A percentile compares a stretch with the other conserved stretches of the same genome.
phyloP scores from a whole-genome alignment of 1,140 invertebrate species.

The Drosophila bifasciata region DNA sequence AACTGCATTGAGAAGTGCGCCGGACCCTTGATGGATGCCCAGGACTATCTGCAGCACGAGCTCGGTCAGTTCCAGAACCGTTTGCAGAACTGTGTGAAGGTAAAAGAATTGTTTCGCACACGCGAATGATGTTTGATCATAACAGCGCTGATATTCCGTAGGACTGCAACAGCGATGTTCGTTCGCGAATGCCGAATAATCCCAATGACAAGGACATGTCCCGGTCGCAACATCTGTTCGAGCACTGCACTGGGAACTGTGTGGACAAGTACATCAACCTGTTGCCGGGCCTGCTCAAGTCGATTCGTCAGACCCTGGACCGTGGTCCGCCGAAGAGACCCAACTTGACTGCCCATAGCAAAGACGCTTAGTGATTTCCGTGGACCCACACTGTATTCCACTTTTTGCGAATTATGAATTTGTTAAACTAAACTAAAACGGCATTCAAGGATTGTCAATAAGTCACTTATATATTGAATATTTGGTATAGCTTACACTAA shows the following conservation, averaged over 20 bases:
- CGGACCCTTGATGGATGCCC: constrained; percentile 88
- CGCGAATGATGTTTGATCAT: too few species aligned
- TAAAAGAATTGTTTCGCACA: constrained; percentile 13
- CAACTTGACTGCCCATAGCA: constrained; percentile 5
- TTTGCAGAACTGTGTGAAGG: constrained; percentile 93
- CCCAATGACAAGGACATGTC: constrained; percentile 88
- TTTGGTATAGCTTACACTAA: constrained; percentile 67
- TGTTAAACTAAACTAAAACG: constrained; percentile 6
- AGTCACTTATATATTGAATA: constrained; percentile 48
- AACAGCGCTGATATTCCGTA: constrained; percentile 7
- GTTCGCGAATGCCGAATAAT: constrained; percentile 89
- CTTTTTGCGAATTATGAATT: too few species aligned
- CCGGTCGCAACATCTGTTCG: constrained; percentile 90
- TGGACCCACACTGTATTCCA: constrained; percentile 1
- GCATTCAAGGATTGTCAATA: constrained; percentile 16
- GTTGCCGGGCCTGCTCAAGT: constrained; percentile 90
- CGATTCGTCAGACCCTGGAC: constrained; percentile 88
- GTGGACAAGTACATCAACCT: constrained; percentile 92
- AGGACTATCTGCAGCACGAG: constrained; percentile 90
- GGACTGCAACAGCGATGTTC: constrained; percentile 91
- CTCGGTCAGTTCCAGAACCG: constrained; percentile 89
- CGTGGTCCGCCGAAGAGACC: constrained; percentile 47
- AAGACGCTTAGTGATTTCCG: neutral
- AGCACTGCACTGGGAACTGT: constrained; percentile 93
- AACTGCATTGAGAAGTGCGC: constrained; percentile 93